Evolutionary conservation across 37 sponge, comb jelly and placozoan genomes (phyloP).

Genomic region (Eunapius fragilis): DNA sequence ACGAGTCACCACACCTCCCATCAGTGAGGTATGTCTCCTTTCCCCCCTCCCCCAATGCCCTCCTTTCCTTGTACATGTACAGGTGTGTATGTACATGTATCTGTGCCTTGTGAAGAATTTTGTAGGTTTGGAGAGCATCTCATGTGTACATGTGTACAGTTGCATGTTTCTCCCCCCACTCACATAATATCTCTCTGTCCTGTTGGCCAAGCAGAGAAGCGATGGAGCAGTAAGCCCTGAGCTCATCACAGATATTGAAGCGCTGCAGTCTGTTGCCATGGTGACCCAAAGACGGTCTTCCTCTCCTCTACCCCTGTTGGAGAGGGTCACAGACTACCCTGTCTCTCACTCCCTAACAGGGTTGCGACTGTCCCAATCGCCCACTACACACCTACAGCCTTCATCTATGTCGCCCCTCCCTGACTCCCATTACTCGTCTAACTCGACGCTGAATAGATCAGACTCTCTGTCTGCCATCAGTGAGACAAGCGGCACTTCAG

Average conservation of each 20-base stretch:
- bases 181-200: neutral
- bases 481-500: slow-evolving; percentile 66
- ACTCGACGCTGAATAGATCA: neutral
- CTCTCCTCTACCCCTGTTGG: slow-evolving; percentile 1
- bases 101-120: too few species aligned
- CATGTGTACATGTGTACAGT: too few species aligned
- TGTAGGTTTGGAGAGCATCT: too few species aligned
- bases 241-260: neutral
- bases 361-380: neutral
- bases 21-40: neutral
- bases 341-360: slow-evolving; percentile 3
- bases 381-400: neutral
- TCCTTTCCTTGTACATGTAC: too few species aligned
- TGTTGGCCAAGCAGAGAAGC: neutral
- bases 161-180: neutral
- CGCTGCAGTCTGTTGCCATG: neutral
- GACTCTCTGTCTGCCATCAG: slow-evolving; percentile 67
- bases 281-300: neutral
- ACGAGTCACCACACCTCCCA: neutral
- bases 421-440: neutral
- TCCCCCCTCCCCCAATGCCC: neutral
- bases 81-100: too few species aligned
- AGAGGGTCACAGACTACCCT: slow-evolving; percentile 59
- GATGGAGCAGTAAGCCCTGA: neutral
- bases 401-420: neutral